Base-by-base conservation (phyloP, 2,888 invertebrate species). In the Fragum fragum region DNA sequence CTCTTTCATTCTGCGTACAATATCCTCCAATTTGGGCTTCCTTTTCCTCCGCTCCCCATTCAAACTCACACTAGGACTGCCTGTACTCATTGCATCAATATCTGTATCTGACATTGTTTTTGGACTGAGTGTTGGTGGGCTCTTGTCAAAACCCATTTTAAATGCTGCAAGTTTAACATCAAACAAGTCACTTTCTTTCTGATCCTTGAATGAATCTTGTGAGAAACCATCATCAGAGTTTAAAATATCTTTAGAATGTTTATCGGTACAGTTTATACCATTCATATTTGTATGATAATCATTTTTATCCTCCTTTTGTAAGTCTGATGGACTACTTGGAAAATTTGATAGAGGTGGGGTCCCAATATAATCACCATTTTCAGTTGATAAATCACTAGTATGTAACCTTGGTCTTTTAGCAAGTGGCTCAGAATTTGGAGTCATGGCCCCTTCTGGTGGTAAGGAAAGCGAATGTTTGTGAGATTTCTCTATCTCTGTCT, bases 1-100 rank as follows among this genome's bases (percentile, higher is more conserved):
- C 77, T 88, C 86, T 80, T 88, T 87, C 88, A 91, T 91, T 26
- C 91, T 75, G 0, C 92, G 80, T 0, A 92, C 91, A 47, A 92
- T 92, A 79, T 92, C 92, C 71, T 91, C 92, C 1, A 91, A 69
- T n/a, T 91, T 91, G 16, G 89, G 92, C 73, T 92, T 92, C 16
- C 92, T 79, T 66, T 91, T 82, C 29, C 90, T 87, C 71, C 88
- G 83, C 74, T 88, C 87, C 11, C 86, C 83, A 42, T 70, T 83
- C 0, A 86, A 16, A 32, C 85, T 85, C 1, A 86, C 73, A 53
- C 85, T 85, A 1, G 86, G 86, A 75, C 86, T 86, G 32, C 83
- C 86, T 14, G 85, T 83, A 52, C 85, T 85, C 1, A 76, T 78
- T 16, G 71, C 76, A 68, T 86, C 83, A n/a, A 86, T 75, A 29